phyloP scores from a whole-genome alignment of 2,113 vertebrate genomes.

The Pluvialis apricaria region DNA sequence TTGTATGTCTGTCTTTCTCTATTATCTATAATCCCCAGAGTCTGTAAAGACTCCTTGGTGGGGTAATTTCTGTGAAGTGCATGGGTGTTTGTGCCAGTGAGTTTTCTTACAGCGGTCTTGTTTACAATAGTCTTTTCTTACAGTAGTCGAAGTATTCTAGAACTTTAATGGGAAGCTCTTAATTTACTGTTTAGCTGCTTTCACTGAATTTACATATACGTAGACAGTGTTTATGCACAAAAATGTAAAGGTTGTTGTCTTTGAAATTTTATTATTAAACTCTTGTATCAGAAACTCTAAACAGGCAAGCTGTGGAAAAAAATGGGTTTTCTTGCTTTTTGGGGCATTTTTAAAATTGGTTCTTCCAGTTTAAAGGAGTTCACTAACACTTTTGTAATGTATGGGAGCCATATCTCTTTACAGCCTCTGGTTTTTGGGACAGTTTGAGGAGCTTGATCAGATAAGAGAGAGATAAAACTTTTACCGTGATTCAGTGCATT shows the following conservation, averaged over 20 bases:
- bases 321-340: background rate
- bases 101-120: background rate
- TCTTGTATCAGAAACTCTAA: background rate
- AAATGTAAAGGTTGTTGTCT: background rate
- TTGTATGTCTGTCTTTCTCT: background rate
- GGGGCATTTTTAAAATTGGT: background rate
- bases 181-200: background rate
- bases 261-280: background rate
- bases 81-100: background rate
- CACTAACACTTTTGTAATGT: background rate
- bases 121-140: background rate
- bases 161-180: background rate
- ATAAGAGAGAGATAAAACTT: background rate
- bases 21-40: background rate
- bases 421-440: background rate
- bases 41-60: background rate
- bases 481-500: background rate
- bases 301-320: background rate
- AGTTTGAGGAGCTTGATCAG: constrained; percentile 27
- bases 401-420: background rate
- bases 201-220: background rate
- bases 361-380: background rate
- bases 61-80: background rate
- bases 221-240: background rate
- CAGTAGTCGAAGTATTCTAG: background rate